Evolutionary conservation across 2,113 vertebrate genomes (phyloP), one percentile per base, ranked within the genome.

Genomic region (Dasyprocta punctata): DNA sequence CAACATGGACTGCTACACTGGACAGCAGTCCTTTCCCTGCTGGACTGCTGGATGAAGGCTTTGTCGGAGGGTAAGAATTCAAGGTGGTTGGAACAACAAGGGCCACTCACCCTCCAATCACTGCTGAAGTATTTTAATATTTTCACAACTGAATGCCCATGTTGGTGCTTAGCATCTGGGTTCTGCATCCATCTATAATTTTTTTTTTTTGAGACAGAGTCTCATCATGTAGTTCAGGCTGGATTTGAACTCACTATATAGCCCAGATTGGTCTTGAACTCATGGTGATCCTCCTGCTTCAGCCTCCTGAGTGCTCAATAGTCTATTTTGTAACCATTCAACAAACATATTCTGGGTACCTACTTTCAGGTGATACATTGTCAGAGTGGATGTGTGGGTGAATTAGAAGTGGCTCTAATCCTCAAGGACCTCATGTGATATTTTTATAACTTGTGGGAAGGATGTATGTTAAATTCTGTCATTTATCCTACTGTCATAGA

Each of bases 371-470:
- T 19, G 16, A 41, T 65, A n/a, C 16, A 17, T 28, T 56, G 26
- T 85, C 81, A 58, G 5, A 36, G 13, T 86, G 63, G 24, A 24
- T 84, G n/a, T 85, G 47, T 5, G n/a, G 44, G 81, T 86, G 90
- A 91, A 38, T 36, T 94, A 44, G 82, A 88, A 86, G 67, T 61
- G 69, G 22, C 17, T 90, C 12, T 65, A 77, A 22, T 67, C 69
- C 69, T 95, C 11, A 49, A 91, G 12, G 75, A 73, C 1, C 14
- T 38, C 38, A n/a, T 58, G 38, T 81, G 36, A 60, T 89, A 78
- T 90, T 95, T 26, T 80, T 75, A 71, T 95, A 95, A n/a, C 47
- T 89, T 52, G 36, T 60, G 56, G 86, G 44, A 89, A 86, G 58
- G 47, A 47, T 47, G 49, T 52, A 52, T 82, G 86, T 89, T 80